A percentile compares a stretch with the other conserved stretches of the same genome.
phyloP scores from a whole-genome alignment of 2,797 vertebrate species.

The Loriculus beryllinus region DNA sequence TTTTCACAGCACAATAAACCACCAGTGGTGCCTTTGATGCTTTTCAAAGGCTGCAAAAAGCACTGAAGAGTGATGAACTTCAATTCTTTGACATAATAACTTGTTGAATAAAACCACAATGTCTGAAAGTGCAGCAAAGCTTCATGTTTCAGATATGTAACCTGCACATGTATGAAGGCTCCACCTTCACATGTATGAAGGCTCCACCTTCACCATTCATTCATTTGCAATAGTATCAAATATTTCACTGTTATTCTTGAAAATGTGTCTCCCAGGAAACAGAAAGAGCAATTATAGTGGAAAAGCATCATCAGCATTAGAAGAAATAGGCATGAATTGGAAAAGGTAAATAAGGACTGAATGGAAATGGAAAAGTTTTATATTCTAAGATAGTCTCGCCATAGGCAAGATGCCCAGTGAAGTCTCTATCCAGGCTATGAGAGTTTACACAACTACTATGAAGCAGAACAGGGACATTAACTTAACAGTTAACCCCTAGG shows the following conservation, averaged over 20 bases:
- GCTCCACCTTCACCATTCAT: neutral
- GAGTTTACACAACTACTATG: neutral
- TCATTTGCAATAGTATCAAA: neutral
- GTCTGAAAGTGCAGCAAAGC: neutral
- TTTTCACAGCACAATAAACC: slow-evolving; percentile 27
- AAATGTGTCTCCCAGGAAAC: neutral
- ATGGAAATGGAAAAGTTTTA: neutral
- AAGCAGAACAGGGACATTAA: neutral
- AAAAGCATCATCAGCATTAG: neutral
- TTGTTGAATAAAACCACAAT: neutral
- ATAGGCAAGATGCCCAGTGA: neutral
- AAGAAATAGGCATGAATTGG: neutral
- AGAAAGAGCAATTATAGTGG: neutral
- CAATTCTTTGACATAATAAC: neutral
- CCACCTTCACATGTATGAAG: neutral
- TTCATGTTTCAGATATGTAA: neutral
- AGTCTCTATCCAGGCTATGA: neutral
- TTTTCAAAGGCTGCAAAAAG: neutral
- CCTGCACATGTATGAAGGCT: neutral
- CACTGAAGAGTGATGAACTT: neutral
- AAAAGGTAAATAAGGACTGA: neutral
- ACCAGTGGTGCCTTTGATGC: neutral
- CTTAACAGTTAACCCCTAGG: neutral
- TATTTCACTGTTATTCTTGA: neutral
- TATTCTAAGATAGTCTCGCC: neutral